Base-by-base conservation (phyloP, 1,140 invertebrate genomes). In the Eubasilissa regina region DNA sequence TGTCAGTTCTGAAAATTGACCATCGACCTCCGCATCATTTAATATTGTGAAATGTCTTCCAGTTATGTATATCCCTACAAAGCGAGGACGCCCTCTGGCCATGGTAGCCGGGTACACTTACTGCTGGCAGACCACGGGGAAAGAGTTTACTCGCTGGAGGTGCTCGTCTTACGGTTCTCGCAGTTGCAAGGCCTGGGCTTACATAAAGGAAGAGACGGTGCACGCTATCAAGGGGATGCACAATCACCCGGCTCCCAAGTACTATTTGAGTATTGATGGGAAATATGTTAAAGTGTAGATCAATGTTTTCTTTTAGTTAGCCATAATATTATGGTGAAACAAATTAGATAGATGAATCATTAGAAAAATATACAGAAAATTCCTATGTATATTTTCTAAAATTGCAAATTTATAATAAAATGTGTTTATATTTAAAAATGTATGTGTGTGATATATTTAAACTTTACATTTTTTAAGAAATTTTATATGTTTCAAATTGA, bases 91-190 rank as follows among this genome's bases (percentile, higher is more conserved):
- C 4, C 75, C 60, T 11, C 13, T 77, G 47, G 62, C 44, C 21
- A 64, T 66, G 75, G 25, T 66, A 47, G 21, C 25, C 35, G 35
- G 48, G 19, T 77, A 66, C 75, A 77, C 75, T 0, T 68, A 66
- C 75, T 66, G 58, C 62, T 53, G 21, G 6, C 58, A 77, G 60
- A n/a, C 13, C 15, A 60, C 10, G n/a, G 62, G 62, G 13, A 77
- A 51, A 47, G 51, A 66, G 25, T 43, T 56, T 53, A 25, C 25
- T 15, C 60, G 75, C 12, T 77, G 75, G 75, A 15, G 60, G 10
- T 77, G 75, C 48, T 77, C 75, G 6, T 66, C 75, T 3, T 60
- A 77, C 45, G 47, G 55, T 21, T 55, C 58, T 13, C 21, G 56
- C 10, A 17, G 62, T 11, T 77, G 75, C 19, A 53, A 35, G 11